These are phyloP conservation scores for Macquaria australasica DNA, from an alignment of 2,113 vertebrate genomes.

Conservation along the genomic window DNA sequence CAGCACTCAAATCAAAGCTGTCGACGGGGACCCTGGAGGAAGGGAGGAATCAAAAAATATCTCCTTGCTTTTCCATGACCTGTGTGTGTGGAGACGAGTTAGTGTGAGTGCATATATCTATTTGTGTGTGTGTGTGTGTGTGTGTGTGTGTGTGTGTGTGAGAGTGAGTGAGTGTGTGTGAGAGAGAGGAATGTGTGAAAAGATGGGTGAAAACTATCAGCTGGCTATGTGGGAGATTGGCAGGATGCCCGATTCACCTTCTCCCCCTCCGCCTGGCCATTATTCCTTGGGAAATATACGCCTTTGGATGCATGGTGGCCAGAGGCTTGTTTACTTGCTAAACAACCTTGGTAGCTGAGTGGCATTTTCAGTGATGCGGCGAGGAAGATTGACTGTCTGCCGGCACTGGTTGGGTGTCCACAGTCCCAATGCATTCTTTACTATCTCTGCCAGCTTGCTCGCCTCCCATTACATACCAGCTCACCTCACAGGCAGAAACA, in stretches of 20 bases:
- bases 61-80: constrained; percentile 66
- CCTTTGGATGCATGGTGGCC: constrained; percentile 65
- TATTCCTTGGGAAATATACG: constrained; percentile 70
- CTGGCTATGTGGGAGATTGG: constrained; percentile 55
- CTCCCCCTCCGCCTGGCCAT: constrained; percentile 67
- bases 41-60: constrained; percentile 77
- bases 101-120: constrained; percentile 40
- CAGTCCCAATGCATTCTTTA: constrained; percentile 62
- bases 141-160: constrained; percentile 30
- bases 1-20: constrained; percentile 81
- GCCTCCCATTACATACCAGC: constrained; percentile 64
- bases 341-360: constrained; percentile 74
- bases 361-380: constrained; percentile 69
- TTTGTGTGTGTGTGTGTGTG: background rate
- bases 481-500: constrained; percentile 58
- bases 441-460: constrained; percentile 60
- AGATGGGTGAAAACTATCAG: constrained; percentile 66
- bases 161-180: constrained; percentile 6
- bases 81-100: constrained; percentile 54
- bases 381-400: constrained; percentile 77
- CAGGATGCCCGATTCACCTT: constrained; percentile 61
- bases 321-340: constrained; percentile 80
- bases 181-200: constrained; percentile 49
- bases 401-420: constrained; percentile 59
- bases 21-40: constrained; percentile 78